Conservation (phyloP, 2,797 vertebrate species). For the Thalassophryne amazonica region DNA sequence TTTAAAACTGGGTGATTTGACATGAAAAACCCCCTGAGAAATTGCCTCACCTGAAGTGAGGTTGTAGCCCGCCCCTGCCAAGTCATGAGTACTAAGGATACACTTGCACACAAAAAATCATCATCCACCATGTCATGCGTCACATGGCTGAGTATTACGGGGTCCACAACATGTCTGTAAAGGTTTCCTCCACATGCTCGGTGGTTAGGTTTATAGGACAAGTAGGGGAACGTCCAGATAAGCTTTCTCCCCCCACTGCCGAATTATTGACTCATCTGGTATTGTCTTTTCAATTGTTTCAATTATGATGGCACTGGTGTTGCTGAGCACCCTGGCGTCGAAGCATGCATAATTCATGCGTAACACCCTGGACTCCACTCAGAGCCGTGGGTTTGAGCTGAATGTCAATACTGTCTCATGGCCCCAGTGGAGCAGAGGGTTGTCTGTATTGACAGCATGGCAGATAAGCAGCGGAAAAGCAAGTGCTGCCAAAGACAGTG, state of each 20-base stretch:
- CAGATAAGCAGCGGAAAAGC: slow-evolving; percentile 58
- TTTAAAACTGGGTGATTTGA: too few species aligned
- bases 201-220: slow-evolving; percentile 52
- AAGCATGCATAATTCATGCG: slow-evolving; percentile 81
- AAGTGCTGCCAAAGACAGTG: slow-evolving; percentile 62
- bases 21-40: too few species aligned
- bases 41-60: too few species aligned
- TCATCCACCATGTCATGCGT: slow-evolving; percentile 13
- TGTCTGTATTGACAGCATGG: slow-evolving; percentile 72
- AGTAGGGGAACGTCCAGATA: slow-evolving; percentile 69
- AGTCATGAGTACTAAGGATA: too few species aligned
- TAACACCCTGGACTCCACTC: slow-evolving; percentile 77
- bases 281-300: slow-evolving; percentile 86
- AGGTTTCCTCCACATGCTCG: slow-evolving; percentile 55
- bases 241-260: slow-evolving; percentile 75
- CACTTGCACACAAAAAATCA: slow-evolving; percentile 1
- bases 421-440: slow-evolving; percentile 63
- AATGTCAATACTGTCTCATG: slow-evolving; percentile 79
- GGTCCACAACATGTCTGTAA: slow-evolving; percentile 44
- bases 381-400: slow-evolving; percentile 76
- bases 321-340: slow-evolving; percentile 77
- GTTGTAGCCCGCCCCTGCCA: too few species aligned
- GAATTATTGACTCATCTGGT: slow-evolving; percentile 83
- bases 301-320: slow-evolving; percentile 84
- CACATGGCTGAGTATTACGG: slow-evolving; percentile 36